Base-by-base conservation (phyloP, 2,888 invertebrate species). In the Pammene fasciana region DNA sequence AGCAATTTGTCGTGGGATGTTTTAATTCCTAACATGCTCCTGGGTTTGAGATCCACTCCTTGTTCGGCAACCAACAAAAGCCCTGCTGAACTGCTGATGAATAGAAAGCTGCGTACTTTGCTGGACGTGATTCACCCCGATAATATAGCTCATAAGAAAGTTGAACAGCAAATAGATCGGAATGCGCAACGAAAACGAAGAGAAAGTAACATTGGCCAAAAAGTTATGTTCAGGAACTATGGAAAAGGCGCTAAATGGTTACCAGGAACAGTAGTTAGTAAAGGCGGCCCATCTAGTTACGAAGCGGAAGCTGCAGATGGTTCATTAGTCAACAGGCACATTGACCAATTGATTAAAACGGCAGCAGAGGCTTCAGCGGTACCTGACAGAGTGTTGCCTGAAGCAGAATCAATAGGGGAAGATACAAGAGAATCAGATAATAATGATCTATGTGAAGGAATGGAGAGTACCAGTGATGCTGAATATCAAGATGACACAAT, bases 1-100 rank as follows among this genome's bases (percentile, higher is more conserved):
- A 61, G 71, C 2, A 26, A 64, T 48, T n/a, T 72, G 0, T 11
- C 71, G 6, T 73, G 76, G 74, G 68, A 74, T 46, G 36, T 67
- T 7, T 71, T 67, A 54, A 65, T 70, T 26, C 46, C 70, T n/a
- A 71, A 71, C 48, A 36, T 66, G 26, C 48, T 70, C 34, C 14
- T 68, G 13, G 62, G 62, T 6, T 36, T 70, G 6, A 46, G 70
- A 1, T 26, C 11, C 6, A 71, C 71, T 10, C 67, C 72, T n/a
- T 70, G 71, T n/a, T 46, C 67, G 10, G 34, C 67, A 48, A 73
- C 70, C 10, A 59, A 71, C 10, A 72, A 71, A 43, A 72, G 67
- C 38, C 73, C 72, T 1, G 64, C 72, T n/a, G 67, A 72, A 52
- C 45, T 72, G 7, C 45, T 72, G n/a, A 71, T 72, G 71, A 71